Percentiles rank a stretch among this genome's conserved stretches.
phyloP scores from a whole-genome alignment of 2,113 vertebrate species.

The Syngnathoides biaculeatus region DNA sequence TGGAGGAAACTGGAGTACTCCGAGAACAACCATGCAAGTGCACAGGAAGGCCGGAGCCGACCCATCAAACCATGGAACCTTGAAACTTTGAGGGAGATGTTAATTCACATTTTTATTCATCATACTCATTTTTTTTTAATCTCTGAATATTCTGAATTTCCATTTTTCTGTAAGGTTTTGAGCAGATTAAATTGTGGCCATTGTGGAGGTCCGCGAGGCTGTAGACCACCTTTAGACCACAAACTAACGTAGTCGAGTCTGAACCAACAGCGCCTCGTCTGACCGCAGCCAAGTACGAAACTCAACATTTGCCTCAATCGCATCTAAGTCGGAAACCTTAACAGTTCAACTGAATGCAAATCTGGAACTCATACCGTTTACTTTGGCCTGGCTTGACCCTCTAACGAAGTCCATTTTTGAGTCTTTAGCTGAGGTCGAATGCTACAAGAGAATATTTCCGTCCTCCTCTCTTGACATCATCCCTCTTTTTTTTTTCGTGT shows the following conservation, averaged over 20 bases:
- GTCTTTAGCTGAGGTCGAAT: too few species aligned
- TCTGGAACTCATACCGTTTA: not conserved
- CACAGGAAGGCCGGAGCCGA: not conserved
- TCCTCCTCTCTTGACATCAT: conserved; percentile 6
- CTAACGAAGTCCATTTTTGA: not conserved
- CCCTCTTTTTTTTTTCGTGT: too few species aligned
- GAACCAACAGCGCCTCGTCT: not conserved
- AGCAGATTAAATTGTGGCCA: too few species aligned
- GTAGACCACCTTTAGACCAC: not conserved
- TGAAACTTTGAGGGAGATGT: not conserved
- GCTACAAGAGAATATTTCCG: not conserved
- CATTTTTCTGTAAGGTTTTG: too few species aligned
- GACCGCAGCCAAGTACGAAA: too few species aligned
- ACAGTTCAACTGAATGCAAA: not conserved
- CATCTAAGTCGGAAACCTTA: too few species aligned
- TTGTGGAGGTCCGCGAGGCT: not conserved
- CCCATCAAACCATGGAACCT: too few species aligned
- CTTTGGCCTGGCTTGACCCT: not conserved
- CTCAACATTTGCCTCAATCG: too few species aligned
- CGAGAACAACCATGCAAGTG: too few species aligned
- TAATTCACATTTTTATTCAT: not conserved
- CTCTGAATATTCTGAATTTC: too few species aligned
- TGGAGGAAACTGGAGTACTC: too few species aligned
- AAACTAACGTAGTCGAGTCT: not conserved
- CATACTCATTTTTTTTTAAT: not conserved